Percentiles rank a stretch among this genome's conserved stretches.
These are phyloP conservation scores for Callipepla squamata DNA, from an alignment of 2,113 vertebrate species.

Conservation along the genomic window DNA sequence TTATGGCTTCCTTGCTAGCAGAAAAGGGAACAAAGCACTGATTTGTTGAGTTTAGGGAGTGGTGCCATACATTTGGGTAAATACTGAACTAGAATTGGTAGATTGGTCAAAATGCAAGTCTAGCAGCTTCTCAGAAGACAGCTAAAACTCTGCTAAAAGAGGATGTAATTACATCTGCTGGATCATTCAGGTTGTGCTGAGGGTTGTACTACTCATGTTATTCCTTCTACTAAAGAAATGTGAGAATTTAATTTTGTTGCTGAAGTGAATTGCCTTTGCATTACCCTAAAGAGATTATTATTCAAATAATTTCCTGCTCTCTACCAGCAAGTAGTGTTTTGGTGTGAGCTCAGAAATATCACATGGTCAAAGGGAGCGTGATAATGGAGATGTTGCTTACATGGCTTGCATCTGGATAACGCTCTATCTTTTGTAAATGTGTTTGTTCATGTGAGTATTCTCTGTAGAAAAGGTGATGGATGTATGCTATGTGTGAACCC, in stretches of 20 bases:
- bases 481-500: background rate
- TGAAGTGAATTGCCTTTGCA: background rate
- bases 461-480: background rate
- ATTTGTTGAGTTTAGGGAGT: background rate
- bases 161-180: background rate
- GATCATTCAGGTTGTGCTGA: background rate
- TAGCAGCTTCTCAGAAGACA: background rate
- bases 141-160: background rate
- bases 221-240: background rate
- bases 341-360: background rate
- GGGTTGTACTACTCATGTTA: background rate
- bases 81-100: background rate
- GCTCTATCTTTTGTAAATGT: background rate
- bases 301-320: background rate
- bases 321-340: rapidly evolving
- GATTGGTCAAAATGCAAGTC: background rate
- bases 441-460: too few species aligned
- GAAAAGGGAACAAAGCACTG: background rate
- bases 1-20: background rate
- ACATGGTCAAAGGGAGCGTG: rapidly evolving
- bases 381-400: rapidly evolving
- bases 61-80: background rate
- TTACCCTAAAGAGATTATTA: background rate
- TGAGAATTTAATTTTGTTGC: background rate
- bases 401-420: background rate